phyloP scores from a whole-genome alignment of 2,888 invertebrate species.

The Osmoderma eremita region DNA sequence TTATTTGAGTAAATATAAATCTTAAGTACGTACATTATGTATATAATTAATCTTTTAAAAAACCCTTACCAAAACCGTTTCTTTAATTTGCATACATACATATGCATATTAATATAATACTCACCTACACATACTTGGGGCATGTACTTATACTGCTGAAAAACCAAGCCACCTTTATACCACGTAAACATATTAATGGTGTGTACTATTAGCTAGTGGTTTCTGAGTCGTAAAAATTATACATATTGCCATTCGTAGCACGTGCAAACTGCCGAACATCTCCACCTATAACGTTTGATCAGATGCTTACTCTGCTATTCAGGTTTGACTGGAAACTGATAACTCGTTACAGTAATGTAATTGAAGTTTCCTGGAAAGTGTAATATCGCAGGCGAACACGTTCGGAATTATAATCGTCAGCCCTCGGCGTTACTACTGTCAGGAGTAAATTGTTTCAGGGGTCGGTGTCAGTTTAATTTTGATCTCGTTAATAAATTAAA shows the following conservation, averaged over 20 bases:
- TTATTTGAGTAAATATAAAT: no score
- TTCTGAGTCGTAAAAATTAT: slow-evolving; percentile 4
- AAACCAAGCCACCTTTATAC: no score
- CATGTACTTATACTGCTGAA: no score
- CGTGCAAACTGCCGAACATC: slow-evolving; percentile 35
- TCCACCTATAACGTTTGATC: slow-evolving; percentile 26
- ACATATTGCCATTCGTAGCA: slow-evolving; percentile 22
- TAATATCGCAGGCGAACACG: slow-evolving; percentile 38
- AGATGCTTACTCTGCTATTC: slow-evolving; percentile 40
- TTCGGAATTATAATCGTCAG: slow-evolving; percentile 37
- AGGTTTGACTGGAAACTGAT: slow-evolving; percentile 42
- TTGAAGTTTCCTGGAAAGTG: slow-evolving; percentile 39
- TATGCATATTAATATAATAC: no score
- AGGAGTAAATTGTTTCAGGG: slow-evolving; percentile 12
- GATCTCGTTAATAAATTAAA: slow-evolving; percentile 15
- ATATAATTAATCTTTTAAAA: no score
- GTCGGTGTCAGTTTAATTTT: neutral
- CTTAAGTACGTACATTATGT: no score
- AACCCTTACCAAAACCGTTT: no score
- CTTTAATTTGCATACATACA: no score
- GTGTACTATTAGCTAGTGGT: no score
- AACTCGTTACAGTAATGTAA: slow-evolving; percentile 42
- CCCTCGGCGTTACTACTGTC: slow-evolving; percentile 5
- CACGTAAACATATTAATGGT: no score
- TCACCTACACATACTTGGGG: no score